phyloP scores from a whole-genome alignment of 2,797 vertebrate genomes.

The Cossypha heuglini region DNA sequence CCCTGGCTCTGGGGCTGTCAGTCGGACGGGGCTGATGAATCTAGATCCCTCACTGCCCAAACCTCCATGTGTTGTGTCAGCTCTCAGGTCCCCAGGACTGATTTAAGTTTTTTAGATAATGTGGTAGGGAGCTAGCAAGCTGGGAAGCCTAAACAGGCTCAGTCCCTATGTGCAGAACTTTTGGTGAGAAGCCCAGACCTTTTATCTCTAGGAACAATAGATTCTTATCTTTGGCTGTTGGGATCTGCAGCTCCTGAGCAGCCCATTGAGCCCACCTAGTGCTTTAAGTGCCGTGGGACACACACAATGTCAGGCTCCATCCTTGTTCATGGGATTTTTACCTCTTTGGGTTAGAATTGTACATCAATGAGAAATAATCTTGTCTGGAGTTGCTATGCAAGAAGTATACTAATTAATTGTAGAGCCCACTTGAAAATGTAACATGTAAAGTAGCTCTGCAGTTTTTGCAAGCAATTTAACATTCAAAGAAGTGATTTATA shows the following conservation, averaged over 20 bases:
- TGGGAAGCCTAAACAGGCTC: neutral
- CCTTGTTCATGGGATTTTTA: neutral
- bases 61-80: neutral
- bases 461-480: constrained; percentile 50
- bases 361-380: neutral
- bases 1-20: neutral
- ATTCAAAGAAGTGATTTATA: constrained; percentile 54
- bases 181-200: neutral
- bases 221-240: neutral
- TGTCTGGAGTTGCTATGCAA: neutral
- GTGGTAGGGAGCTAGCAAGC: neutral
- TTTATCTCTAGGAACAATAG: neutral
- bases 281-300: neutral
- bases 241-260: neutral
- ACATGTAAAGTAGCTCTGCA: constrained; percentile 11
- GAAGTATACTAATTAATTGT: neutral
- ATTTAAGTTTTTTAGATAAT: neutral
- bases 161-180: neutral
- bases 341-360: neutral
- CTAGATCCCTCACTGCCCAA: neutral
- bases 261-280: neutral
- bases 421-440: constrained; percentile 32
- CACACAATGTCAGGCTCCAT: neutral
- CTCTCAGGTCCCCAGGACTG: neutral
- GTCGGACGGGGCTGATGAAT: neutral